Percentiles rank a stretch among this genome's conserved stretches.
Conservation (phyloP, 2,888 invertebrate genomes). For the Apoda limacodes region DNA sequence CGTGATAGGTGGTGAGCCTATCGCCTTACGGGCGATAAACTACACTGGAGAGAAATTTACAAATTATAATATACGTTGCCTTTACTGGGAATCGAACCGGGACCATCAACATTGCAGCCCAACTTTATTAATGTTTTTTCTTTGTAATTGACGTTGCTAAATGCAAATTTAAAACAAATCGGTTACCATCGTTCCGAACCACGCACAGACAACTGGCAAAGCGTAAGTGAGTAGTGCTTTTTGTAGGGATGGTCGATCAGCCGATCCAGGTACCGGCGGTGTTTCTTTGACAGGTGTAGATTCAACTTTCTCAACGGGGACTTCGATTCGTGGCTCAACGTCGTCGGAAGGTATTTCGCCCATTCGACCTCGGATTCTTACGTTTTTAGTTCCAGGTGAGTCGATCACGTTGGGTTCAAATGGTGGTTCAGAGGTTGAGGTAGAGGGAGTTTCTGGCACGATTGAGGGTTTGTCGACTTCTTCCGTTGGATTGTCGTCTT, state of each 20-base stretch:
- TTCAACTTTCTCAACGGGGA: slow-evolving; percentile 1
- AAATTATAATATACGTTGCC: too few relatives aligned
- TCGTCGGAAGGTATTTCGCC: slow-evolving; percentile 14
- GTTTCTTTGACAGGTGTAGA: slow-evolving; percentile 23
- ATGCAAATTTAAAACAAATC: slow-evolving; percentile 90
- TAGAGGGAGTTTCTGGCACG: neutral
- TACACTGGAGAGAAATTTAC: too few relatives aligned
- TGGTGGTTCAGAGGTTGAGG: slow-evolving; percentile 28
- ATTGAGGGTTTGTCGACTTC: slow-evolving; percentile 17
- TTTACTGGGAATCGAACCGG: too few relatives aligned
- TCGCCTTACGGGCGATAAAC: too few relatives aligned
- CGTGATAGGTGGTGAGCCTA: too few relatives aligned
- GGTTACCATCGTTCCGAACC: slow-evolving; percentile 86
- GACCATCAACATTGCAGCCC: too few relatives aligned
- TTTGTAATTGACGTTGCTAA: too few relatives aligned
- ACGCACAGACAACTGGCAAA: slow-evolving; percentile 84
- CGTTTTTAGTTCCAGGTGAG: slow-evolving; percentile 35
- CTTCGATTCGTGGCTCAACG: slow-evolving; percentile 6
- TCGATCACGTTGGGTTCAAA: slow-evolving; percentile 36
- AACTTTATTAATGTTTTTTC: too few relatives aligned
- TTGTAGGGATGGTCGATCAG: slow-evolving; percentile 62
- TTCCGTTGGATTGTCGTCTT: slow-evolving; percentile 4
- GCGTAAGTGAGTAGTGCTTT: slow-evolving; percentile 80
- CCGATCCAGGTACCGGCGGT: slow-evolving; percentile 37
- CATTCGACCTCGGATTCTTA: slow-evolving; percentile 26